phyloP scores from a whole-genome alignment of 1,140 invertebrate species.

The Trichonephila clavipes region DNA sequence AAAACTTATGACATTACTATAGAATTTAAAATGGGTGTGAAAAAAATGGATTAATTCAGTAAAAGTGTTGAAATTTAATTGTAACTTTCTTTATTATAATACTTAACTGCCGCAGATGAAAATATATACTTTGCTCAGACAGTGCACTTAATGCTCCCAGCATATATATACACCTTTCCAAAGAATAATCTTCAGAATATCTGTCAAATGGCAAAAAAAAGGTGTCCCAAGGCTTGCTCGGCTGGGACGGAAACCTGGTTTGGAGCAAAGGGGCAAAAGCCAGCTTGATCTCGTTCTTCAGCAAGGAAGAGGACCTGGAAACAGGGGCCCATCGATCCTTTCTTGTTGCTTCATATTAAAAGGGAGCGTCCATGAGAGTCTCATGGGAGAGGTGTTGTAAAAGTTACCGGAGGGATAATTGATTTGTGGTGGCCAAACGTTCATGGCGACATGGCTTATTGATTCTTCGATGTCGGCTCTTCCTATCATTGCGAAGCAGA shows the following conservation, averaged over 20 bases:
- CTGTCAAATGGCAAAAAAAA: constrained; percentile 91
- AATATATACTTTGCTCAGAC: too few relatives aligned
- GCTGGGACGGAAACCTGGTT: constrained; percentile 91
- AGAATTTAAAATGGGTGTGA: too few relatives aligned
- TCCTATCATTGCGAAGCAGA: too few relatives aligned
- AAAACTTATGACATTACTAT: too few relatives aligned
- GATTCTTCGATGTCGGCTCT: constrained; percentile 92
- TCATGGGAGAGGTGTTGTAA: constrained; percentile 90
- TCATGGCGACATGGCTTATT: constrained; percentile 90
- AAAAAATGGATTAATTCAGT: too few relatives aligned
- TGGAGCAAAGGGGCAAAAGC: constrained; percentile 86
- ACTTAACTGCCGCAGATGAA: too few relatives aligned
- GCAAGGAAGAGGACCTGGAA: constrained; percentile 88
- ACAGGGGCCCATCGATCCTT: constrained; percentile 86
- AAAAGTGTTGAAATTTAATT: too few relatives aligned
- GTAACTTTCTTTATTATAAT: too few relatives aligned
- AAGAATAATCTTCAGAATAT: constrained; percentile 84
- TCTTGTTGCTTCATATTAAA: too few relatives aligned
- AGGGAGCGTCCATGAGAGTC: constrained; percentile 85
- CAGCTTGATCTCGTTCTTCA: constrained; percentile 89
- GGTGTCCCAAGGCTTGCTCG: constrained; percentile 92
- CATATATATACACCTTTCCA: too few relatives aligned
- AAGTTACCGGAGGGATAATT: constrained; percentile 93
- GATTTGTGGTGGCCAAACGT: constrained; percentile 89
- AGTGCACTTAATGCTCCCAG: too few relatives aligned